A percentile compares a stretch with the other conserved stretches of the same genome.
phyloP scores from a whole-genome alignment of 2,888 invertebrate species.

The Elegia similella region DNA sequence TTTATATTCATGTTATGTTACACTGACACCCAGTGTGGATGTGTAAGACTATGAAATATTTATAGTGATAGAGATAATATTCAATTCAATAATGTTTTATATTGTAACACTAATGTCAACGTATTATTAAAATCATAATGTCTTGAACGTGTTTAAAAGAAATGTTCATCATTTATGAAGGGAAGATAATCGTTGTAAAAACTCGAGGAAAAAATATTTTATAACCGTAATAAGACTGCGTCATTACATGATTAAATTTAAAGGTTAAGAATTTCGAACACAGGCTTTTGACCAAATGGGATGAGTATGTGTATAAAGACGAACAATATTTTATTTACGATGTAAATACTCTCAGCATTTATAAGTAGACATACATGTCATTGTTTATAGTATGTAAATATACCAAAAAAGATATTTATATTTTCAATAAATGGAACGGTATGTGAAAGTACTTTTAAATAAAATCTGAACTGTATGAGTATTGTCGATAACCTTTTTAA shows the following conservation, averaged over 20 bases:
- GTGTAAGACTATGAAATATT: no score
- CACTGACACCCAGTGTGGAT: no score
- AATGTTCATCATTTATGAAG: background rate
- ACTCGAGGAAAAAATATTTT: background rate
- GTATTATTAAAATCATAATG: no score
- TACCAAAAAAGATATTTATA: background rate
- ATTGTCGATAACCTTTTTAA: no score
- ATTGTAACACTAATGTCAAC: no score
- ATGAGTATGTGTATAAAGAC: background rate
- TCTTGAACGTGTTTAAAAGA: background rate
- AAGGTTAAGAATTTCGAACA: background rate
- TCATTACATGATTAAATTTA: background rate
- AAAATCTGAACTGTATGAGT: no score
- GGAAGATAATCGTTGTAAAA: slow-evolving; percentile 34
- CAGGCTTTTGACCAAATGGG: background rate
- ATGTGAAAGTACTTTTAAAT: background rate
- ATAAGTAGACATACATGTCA: background rate
- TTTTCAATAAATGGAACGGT: background rate
- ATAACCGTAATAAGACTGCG: background rate
- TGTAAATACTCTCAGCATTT: background rate
- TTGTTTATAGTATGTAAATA: background rate
- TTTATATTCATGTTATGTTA: no score
- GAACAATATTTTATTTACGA: background rate
- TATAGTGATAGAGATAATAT: no score
- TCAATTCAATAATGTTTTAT: no score